phyloP scores from a whole-genome alignment of 2,797 vertebrate species.

The Ammospiza maritima region DNA sequence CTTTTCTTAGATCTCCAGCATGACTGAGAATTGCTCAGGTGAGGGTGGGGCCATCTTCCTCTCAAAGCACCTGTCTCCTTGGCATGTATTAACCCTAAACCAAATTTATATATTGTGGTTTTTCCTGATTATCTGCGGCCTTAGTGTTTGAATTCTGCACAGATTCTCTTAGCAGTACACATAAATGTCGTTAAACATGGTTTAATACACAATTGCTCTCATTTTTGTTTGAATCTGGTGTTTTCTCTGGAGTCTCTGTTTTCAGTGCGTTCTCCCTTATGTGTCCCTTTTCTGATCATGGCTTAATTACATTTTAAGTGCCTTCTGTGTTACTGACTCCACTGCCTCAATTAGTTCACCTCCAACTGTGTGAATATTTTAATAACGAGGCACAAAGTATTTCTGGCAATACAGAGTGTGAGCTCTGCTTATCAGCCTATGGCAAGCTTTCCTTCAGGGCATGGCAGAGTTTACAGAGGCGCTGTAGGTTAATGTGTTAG shows the following conservation, averaged over 20 bases:
- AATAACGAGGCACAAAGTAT: slow-evolving; percentile 66
- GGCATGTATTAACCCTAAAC: neutral
- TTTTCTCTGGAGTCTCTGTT: slow-evolving; percentile 56
- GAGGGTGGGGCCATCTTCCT: neutral
- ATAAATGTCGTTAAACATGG: neutral
- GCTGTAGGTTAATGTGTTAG: slow-evolving; percentile 53
- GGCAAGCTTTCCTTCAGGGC: slow-evolving; percentile 67
- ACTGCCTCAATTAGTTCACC: slow-evolving; percentile 73
- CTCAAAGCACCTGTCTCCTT: neutral
- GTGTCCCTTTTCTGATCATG: slow-evolving; percentile 36
- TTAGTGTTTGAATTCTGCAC: neutral
- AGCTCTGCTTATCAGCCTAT: slow-evolving; percentile 67
- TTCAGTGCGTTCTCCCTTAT: slow-evolving; percentile 27
- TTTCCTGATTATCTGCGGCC: neutral
- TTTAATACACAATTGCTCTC: neutral
- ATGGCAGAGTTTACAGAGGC: slow-evolving; percentile 40
- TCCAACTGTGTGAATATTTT: slow-evolving; percentile 68
- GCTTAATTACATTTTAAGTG: slow-evolving; percentile 74
- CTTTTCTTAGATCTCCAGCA: neutral
- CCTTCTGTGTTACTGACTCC: slow-evolving; percentile 51
- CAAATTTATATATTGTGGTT: neutral
- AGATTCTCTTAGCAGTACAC: neutral
- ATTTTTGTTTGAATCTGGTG: slow-evolving; percentile 26
- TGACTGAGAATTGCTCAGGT: neutral
- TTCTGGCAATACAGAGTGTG: slow-evolving; percentile 43